Percentiles rank a stretch among this genome's conserved stretches.
phyloP scores from a whole-genome alignment of 2,888 invertebrate species.

The Brachyopa scutellaris region DNA sequence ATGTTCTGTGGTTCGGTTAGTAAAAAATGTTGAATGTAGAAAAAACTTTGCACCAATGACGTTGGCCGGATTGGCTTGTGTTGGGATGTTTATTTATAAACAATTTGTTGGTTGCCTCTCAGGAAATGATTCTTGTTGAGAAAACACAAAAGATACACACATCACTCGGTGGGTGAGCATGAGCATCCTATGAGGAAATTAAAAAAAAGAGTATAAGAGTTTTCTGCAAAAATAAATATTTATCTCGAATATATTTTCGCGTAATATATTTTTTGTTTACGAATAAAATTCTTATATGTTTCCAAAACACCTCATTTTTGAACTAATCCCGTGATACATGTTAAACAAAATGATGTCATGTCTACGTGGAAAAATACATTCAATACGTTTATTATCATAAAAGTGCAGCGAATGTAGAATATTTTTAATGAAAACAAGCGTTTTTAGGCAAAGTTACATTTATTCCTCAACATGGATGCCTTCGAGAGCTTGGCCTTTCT shows the following conservation, averaged over 20 bases:
- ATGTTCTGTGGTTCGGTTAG: no score
- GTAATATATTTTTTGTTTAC: constrained; percentile 47
- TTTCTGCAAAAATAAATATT: constrained; percentile 50
- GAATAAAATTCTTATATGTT: constrained; percentile 36
- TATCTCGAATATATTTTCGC: constrained; percentile 43
- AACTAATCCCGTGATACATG: constrained; percentile 14
- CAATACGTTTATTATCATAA: no score
- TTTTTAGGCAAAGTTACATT: no score
- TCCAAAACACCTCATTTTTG: constrained; percentile 50
- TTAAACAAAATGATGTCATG: background rate
- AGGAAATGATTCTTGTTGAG: constrained; percentile 55
- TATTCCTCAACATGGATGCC: no score
- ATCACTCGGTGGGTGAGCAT: constrained; percentile 8
- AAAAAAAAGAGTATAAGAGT: background rate
- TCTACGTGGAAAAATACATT: no score
- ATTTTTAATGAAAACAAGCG: no score
- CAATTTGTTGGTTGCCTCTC: constrained; percentile 20
- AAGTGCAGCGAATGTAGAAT: no score
- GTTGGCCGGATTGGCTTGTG: constrained; percentile 14
- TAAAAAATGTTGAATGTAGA: background rate
- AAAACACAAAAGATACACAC: constrained; percentile 43
- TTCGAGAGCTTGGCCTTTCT: no score
- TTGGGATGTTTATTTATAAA: constrained; percentile 51
- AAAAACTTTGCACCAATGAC: constrained; percentile 10
- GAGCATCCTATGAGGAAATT: no score